Percentiles rank a stretch among this genome's conserved stretches.
Conservation (phyloP, 2,113 vertebrate genomes). For the Gambusia holbrooki region DNA sequence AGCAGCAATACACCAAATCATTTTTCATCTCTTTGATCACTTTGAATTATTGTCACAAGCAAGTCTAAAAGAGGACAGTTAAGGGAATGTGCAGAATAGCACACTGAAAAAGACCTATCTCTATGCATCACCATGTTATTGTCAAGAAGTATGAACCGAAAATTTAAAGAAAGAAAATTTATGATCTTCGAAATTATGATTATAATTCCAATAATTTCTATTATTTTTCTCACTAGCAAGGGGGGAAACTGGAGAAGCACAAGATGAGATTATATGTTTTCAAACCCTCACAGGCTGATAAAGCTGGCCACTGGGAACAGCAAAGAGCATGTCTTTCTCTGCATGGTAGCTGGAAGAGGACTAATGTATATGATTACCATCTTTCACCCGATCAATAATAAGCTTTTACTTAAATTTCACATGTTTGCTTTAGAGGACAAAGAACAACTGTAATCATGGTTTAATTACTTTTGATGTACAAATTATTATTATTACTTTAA, state of each 20-base stretch:
- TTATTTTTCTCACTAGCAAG: constrained; percentile 56
- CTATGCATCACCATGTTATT: constrained; percentile 12
- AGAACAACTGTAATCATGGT: constrained; percentile 20
- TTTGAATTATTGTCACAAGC: constrained; percentile 52
- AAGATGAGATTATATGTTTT: constrained; percentile 29
- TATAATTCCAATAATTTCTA: neutral
- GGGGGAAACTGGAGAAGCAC: constrained; percentile 47
- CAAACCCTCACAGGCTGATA: constrained; percentile 30
- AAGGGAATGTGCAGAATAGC: constrained; percentile 41
- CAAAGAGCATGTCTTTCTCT: constrained; percentile 26
- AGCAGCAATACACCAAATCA: constrained; percentile 39
- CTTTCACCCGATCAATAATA: constrained; percentile 52
- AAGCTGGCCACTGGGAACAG: constrained; percentile 26
- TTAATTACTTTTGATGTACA: constrained; percentile 43
- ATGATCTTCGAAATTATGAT: constrained; percentile 10
- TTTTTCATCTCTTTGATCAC: constrained; percentile 61
- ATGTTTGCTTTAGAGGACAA: constrained; percentile 7
- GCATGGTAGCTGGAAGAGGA: constrained; percentile 18
- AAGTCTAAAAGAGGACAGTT: constrained; percentile 31
- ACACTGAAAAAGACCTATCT: constrained; percentile 10
- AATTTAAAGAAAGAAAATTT: constrained; percentile 13
- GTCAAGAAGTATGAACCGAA: constrained; percentile 11
- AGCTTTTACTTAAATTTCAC: constrained; percentile 47
- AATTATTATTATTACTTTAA: constrained; percentile 34
- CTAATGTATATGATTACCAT: constrained; percentile 54